Evolutionary conservation across 2,113 vertebrate genomes (phyloP), one percentile per base, ranked within the genome.

Genomic region (Lethenteron reissneri): DNA sequence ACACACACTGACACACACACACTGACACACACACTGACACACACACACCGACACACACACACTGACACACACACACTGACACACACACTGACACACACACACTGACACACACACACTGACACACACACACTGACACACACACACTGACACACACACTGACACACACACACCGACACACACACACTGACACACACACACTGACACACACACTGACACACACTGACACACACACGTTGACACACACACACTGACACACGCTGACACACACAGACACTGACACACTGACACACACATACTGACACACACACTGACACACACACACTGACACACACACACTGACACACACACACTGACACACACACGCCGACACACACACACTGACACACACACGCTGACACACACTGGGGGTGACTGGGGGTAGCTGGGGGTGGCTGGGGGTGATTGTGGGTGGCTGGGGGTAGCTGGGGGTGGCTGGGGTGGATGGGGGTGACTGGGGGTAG

Each of bases 91-190:
- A 41, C 25, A 41, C 25, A 41, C 25, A 41, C 25, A 25, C 25
- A 25, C 25, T 41, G 25, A 41, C 25, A 41, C 25, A 41, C 25
- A 41, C 25, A 25, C 25, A 25, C 25, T 25, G 25, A 64, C 60
- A 64, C 60, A 64, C 60, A 64, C 60, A 64, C 60, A 64, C 60
- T 14, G 13, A 64, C 60, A 64, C n/a, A n/a, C 60, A 64, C 60
- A 64, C 2, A 62, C 60, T 13, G 13, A 62, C 60, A 62, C 60
- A 62, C 60, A 64, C 60, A 5, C 60, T 15, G 60, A 64, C 60
- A 64, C 60, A 64, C 60, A 2, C 2, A 64, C 60, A 64, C 60
- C n/a, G n/a, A 64, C 60, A 64, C 60, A n/a, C n/a, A 62, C 3
- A 64, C 60, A 64, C 60, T 14, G 13, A 64, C 13, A 64, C 60